Percentiles rank a stretch among this genome's conserved stretches.
Evolutionary conservation across 2,113 vertebrate genomes (phyloP).

Genomic region (Zosterops pallidus): DNA sequence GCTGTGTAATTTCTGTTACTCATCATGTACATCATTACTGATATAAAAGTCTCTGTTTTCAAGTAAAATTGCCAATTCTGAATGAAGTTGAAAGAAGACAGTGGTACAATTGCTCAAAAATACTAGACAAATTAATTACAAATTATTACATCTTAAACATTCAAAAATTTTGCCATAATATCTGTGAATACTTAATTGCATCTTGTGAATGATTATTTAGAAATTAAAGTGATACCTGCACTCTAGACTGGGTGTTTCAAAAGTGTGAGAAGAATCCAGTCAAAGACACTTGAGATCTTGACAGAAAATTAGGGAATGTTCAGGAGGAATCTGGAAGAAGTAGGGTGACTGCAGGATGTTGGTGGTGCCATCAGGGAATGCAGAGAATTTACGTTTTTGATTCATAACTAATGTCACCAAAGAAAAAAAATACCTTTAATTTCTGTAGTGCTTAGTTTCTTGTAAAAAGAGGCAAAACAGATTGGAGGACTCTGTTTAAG

Average conservation of each 20-base stretch:
- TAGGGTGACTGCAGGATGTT: background rate
- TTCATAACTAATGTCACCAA: background rate
- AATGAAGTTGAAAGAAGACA: background rate
- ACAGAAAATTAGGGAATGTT: background rate
- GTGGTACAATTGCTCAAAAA: background rate
- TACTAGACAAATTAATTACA: background rate
- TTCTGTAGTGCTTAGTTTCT: background rate
- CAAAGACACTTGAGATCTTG: background rate
- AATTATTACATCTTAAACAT: background rate
- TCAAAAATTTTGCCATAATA: background rate
- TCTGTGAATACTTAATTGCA: background rate
- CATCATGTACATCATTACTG: background rate
- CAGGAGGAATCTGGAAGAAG: background rate
- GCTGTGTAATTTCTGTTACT: background rate
- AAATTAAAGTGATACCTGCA: background rate
- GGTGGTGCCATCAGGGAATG: fast-evolving
- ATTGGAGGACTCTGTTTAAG: background rate
- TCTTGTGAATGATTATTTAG: background rate
- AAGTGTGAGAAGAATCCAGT: background rate
- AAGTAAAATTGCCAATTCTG: background rate
- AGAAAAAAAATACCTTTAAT: background rate
- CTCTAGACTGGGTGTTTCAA: background rate
- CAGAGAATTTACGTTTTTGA: background rate
- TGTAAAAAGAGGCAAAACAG: background rate
- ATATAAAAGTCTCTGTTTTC: background rate